These are phyloP conservation scores for Venusia cambrica DNA, from an alignment of 2,888 invertebrate genomes.

Conservation along the genomic window DNA sequence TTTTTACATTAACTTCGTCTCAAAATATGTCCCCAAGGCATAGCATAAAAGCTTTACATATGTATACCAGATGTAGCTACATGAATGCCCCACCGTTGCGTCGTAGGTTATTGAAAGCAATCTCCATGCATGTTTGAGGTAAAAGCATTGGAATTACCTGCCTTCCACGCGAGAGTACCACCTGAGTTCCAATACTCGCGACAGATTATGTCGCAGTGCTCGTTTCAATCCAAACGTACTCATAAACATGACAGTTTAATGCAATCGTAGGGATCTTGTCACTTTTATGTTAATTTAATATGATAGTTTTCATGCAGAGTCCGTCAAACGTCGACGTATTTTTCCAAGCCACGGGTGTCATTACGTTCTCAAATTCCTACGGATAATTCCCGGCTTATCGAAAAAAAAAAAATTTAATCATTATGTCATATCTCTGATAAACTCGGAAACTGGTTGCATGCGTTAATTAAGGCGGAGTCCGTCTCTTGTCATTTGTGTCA, in stretches of 20 bases:
- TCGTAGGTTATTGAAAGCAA: constrained; percentile 18
- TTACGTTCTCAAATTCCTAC: too few relatives aligned
- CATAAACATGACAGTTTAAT: constrained; percentile 28
- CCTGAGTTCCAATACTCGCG: constrained; percentile 25
- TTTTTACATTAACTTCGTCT: constrained; percentile 10
- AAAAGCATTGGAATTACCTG: constrained; percentile 27
- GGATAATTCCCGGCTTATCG: too few relatives aligned
- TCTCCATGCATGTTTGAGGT: constrained; percentile 19
- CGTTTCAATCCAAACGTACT: constrained; percentile 23
- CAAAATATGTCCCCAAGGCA: constrained; percentile 16
- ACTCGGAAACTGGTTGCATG: too few relatives aligned
- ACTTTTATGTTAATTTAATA: constrained; percentile 31
- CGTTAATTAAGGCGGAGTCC: too few relatives aligned
- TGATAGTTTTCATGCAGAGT: constrained; percentile 18
- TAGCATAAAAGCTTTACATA: constrained; percentile 16
- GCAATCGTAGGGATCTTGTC: constrained; percentile 24
- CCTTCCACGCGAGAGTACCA: constrained; percentile 22
- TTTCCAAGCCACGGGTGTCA: constrained; percentile 1
- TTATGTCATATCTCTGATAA: too few relatives aligned
- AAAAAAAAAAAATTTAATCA: too few relatives aligned
- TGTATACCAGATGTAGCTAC: too few relatives aligned
- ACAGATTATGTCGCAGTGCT: constrained; percentile 19
- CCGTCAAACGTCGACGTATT: constrained; percentile 18
- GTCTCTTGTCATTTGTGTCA: too few relatives aligned
- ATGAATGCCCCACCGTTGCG: too few relatives aligned